Conservation (phyloP, 23 tunicate genomes). For the Halocynthia roretzi region DNA sequence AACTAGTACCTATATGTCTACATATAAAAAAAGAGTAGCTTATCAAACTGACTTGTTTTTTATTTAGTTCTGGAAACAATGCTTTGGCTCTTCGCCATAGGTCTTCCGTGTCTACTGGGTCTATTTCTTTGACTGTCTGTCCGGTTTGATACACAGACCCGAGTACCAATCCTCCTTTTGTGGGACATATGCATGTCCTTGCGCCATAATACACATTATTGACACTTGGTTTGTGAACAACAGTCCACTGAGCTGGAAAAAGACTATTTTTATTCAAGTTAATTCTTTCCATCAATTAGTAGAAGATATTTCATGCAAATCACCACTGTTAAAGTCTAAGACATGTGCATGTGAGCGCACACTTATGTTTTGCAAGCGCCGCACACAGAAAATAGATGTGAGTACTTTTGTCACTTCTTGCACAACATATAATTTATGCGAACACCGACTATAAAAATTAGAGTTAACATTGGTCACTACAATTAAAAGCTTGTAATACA, state of each 20-base stretch:
- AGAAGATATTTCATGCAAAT: too few species aligned
- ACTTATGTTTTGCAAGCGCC: too few species aligned
- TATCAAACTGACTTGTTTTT: not conserved
- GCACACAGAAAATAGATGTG: too few species aligned
- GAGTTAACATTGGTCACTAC: too few species aligned
- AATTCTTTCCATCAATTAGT: not conserved
- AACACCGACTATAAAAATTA: too few species aligned
- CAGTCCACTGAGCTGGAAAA: conserved; percentile 4
- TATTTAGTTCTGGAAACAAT: not conserved
- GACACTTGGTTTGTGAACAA: not conserved
- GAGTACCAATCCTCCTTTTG: not conserved
- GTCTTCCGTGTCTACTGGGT: not conserved
- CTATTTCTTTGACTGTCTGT: not conserved
- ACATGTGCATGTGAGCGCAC: too few species aligned
- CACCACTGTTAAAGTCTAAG: too few species aligned
- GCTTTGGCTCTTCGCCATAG: not conserved
- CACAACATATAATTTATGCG: too few species aligned
- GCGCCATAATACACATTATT: not conserved
- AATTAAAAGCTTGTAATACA: too few species aligned
- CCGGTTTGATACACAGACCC: not conserved
- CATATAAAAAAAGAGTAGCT: not conserved
- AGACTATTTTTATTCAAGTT: not conserved
- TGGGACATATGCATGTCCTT: conserved; percentile 5
- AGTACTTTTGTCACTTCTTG: too few species aligned
- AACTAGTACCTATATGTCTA: too few species aligned